Evolutionary conservation across 2,113 vertebrate species (phyloP).

Genomic region (Suncus etruscus): DNA sequence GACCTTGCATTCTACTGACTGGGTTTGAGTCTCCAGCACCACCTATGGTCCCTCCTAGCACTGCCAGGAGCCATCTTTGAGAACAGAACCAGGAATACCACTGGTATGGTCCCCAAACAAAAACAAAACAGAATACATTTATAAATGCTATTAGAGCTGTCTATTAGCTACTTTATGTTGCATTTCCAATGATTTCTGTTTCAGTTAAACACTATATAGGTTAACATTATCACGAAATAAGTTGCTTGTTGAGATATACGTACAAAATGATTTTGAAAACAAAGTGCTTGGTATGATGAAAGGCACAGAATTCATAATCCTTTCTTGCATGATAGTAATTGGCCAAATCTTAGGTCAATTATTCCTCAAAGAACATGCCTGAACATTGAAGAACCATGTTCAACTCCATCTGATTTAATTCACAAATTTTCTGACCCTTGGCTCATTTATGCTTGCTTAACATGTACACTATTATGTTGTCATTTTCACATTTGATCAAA

Average conservation of each 20-base stretch:
- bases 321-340: neutral
- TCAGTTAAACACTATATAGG: neutral
- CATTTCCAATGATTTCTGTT: neutral
- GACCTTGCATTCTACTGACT: no score
- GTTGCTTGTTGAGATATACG: slow-evolving; percentile 1
- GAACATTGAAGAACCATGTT: neutral
- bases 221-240: neutral
- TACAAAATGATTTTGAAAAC: neutral
- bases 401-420: slow-evolving; percentile 4
- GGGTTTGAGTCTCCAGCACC: no score
- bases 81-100: no score
- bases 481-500: neutral
- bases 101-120: no score
- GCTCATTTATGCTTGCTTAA: neutral
- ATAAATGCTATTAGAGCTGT: neutral
- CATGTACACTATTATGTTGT: neutral
- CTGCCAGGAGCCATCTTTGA: no score
- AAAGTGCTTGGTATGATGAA: neutral
- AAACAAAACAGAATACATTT: no score
- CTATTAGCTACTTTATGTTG: neutral
- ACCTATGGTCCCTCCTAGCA: no score
- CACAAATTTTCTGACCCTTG: neutral
- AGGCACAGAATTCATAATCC: neutral
- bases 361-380: neutral
- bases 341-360: neutral